phyloP scores from a whole-genome alignment of 2,113 vertebrate species.

The Grammomys dolichurus region DNA sequence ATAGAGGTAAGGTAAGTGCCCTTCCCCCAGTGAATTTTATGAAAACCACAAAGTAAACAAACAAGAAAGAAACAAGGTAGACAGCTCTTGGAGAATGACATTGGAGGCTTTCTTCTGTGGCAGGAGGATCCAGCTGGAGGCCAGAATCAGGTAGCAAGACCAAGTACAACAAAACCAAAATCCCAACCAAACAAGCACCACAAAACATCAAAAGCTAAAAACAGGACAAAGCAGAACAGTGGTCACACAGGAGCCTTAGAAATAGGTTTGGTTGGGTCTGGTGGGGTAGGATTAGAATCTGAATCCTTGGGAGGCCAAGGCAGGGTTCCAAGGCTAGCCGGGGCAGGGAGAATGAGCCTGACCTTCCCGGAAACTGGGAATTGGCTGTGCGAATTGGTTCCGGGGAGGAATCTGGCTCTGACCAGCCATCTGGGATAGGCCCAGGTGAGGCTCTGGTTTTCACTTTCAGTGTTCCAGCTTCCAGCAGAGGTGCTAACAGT shows the following conservation, averaged over 20 bases:
- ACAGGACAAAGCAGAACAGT: too few relatives aligned
- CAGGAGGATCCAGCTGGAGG: neutral
- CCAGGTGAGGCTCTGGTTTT: neutral
- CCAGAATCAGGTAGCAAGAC: neutral
- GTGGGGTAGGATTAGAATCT: neutral
- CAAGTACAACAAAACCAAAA: neutral
- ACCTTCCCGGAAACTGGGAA: constrained; percentile 16
- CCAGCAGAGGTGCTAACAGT: constrained; percentile 20
- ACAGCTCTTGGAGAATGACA: too few relatives aligned
- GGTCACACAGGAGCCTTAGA: neutral
- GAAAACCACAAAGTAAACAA: neutral
- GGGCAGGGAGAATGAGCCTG: neutral
- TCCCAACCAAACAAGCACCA: neutral
- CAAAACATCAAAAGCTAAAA: neutral
- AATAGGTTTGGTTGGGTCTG: neutral
- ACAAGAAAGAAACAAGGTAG: neutral
- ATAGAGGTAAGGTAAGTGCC: neutral
- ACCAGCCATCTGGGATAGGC: neutral
- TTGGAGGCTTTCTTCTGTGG: neutral
- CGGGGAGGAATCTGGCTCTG: neutral
- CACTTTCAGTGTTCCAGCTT: constrained; percentile 32
- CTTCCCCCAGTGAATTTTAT: neutral
- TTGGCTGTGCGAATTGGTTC: constrained; percentile 6
- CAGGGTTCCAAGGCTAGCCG: neutral
- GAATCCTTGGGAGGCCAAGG: neutral